Evolutionary conservation across 2,797 vertebrate species (phyloP).

Genomic region (Onychomys torridus): DNA sequence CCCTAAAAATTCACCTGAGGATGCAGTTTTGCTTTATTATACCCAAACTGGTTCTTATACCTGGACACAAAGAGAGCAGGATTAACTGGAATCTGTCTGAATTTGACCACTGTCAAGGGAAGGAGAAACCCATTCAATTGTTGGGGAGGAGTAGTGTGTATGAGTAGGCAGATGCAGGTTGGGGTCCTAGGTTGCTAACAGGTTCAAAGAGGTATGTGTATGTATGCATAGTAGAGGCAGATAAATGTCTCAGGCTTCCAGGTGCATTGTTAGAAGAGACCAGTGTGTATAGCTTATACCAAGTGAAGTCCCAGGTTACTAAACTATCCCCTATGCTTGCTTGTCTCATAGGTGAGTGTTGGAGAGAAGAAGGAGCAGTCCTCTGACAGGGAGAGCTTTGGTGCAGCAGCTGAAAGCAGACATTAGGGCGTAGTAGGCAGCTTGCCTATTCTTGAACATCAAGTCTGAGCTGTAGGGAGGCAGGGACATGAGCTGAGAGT

Average conservation of each 20-base stretch:
- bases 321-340: background rate
- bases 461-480: background rate
- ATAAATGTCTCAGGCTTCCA: background rate
- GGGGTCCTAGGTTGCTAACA: background rate
- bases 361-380: background rate
- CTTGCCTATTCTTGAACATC: background rate
- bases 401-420: background rate
- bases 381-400: background rate
- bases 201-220: background rate
- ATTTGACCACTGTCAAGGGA: background rate
- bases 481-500: background rate
- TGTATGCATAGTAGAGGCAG: background rate
- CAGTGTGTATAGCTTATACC: background rate
- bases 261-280: background rate
- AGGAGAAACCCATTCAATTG: background rate
- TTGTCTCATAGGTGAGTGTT: background rate
- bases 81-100: background rate
- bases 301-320: background rate
- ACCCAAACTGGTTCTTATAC: background rate
- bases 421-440: background rate
- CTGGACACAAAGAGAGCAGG: background rate
- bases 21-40: background rate
- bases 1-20: background rate
- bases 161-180: too few species aligned
- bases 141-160: background rate